A percentile compares a stretch with the other conserved stretches of the same genome.
These are phyloP conservation scores for Cryptus viduatorius DNA, from an alignment of 2,888 invertebrate species.

Conservation along the genomic window DNA sequence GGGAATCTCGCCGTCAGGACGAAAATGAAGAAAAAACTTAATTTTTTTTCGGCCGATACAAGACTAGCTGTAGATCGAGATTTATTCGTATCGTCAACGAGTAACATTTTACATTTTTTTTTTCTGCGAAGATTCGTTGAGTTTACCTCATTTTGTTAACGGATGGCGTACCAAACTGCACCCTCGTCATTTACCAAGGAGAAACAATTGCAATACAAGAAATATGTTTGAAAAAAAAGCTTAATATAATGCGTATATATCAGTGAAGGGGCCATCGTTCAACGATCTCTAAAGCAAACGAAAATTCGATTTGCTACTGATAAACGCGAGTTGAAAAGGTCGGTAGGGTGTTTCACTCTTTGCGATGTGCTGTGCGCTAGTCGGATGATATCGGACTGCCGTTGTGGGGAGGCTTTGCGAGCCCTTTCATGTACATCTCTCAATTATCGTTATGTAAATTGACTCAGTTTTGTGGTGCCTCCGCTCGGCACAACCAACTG, in stretches of 20 bases:
- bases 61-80: conserved; percentile 12
- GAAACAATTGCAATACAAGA: neutral
- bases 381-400: conserved; percentile 53
- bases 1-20: neutral
- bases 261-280: conserved; percentile 7
- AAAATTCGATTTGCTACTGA: conserved; percentile 44
- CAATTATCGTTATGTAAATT: conserved; percentile 84
- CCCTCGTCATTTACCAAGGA: neutral
- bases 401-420: conserved; percentile 45
- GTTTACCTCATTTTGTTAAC: neutral
- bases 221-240: neutral
- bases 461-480: conserved; percentile 81
- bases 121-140: neutral
- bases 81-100: conserved; percentile 2
- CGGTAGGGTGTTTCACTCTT: neutral
- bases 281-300: conserved; percentile 36
- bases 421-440: conserved; percentile 83
- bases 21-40: neutral
- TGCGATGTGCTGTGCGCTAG: conserved; percentile 30
- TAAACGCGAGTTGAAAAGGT: conserved; percentile 41
- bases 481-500: conserved; percentile 30
- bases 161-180: conserved; percentile 22
- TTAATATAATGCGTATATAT: neutral
- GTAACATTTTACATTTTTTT: neutral
- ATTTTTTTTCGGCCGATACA: conserved; percentile 8